Base-by-base conservation (phyloP, 2,113 vertebrate genomes). In the Arothron firmamentum region DNA sequence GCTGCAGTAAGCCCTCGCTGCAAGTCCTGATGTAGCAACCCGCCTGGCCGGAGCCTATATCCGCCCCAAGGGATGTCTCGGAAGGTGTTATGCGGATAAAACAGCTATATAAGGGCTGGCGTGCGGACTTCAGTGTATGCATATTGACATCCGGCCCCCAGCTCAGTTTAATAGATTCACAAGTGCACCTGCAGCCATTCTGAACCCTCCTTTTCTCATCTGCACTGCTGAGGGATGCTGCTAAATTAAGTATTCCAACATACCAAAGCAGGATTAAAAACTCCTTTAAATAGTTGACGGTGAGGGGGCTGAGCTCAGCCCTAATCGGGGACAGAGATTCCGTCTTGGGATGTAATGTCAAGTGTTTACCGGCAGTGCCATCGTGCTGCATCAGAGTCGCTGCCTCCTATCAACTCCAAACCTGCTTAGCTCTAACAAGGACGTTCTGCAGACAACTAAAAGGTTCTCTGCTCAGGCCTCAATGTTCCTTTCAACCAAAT, bases 101-200 rank as follows among this genome's bases (percentile, higher is more conserved):
- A 72, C 74, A 3, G 62, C 45, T 63, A 61, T 53, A 73, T 60
- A 58, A 83, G 25, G 34, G 62, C 74, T 70, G 67, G 59, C 57
- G n/a, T 71, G 9, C 75, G 72, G 57, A 75, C 65, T 80, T 72
- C n/a, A 78, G 41, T 57, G 56, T 64, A 67, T 81, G 70, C 56
- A 69, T 65, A 74, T 20, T 78, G 81, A 74, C 83, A 74, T 73
- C 58, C 70, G 76, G 78, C 74, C 77, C 52, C 52, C 60, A 64
- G 56, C 70, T 86, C 64, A 50, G 21, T 78, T 62, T 67, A 65
- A 69, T 47, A 69, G 70, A 82, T 81, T 75, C 79, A 75, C 59
- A 81, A 57, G 56, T 60, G 45, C 1, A 16, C 59, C 50, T 59
- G 58, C 55, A 61, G 42, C 9, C 59, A 62, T 43, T 14, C 19